These are phyloP conservation scores for Dorcus parallelipipedus DNA, from an alignment of 2,888 invertebrate species.

Conservation along the genomic window DNA sequence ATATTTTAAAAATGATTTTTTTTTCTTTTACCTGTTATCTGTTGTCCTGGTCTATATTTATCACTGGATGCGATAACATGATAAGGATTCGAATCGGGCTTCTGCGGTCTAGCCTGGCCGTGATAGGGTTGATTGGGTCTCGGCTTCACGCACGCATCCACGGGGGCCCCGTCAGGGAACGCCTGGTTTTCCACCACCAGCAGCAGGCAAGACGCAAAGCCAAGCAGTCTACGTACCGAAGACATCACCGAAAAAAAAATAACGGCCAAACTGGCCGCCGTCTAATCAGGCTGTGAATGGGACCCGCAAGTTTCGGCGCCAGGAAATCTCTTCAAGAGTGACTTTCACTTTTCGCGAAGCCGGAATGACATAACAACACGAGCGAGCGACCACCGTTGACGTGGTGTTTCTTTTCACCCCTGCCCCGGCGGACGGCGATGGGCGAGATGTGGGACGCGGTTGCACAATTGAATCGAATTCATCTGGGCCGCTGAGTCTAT, in stretches of 20 bases:
- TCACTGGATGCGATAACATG: conserved; percentile 63
- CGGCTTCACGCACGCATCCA: conserved; percentile 75
- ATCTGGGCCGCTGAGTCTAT: too few species aligned
- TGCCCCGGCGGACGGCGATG: too few species aligned
- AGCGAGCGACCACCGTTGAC: too few species aligned
- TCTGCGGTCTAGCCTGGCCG: conserved; percentile 67
- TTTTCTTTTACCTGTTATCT: conserved; percentile 59
- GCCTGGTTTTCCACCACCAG: conserved; percentile 33
- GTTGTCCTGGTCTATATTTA: conserved; percentile 64
- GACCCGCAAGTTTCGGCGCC: conserved; percentile 15
- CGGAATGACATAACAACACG: too few species aligned
- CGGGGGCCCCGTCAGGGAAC: conserved; percentile 80
- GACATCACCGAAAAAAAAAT: not conserved
- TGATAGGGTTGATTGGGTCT: conserved; percentile 75
- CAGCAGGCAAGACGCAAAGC: not conserved
- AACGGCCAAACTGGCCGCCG: not conserved
- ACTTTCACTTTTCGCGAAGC: not conserved
- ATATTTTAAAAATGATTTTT: not conserved
- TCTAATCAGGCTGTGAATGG: conserved; percentile 1
- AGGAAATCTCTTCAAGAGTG: conserved; percentile 15
- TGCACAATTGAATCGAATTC: too few species aligned
- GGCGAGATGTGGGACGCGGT: too few species aligned
- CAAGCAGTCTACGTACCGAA: not conserved
- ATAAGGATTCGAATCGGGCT: conserved; percentile 63
- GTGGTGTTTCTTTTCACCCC: too few species aligned